These are phyloP conservation scores for Aphis craccivora DNA, from an alignment of 1,140 invertebrate species.

Conservation along the genomic window DNA sequence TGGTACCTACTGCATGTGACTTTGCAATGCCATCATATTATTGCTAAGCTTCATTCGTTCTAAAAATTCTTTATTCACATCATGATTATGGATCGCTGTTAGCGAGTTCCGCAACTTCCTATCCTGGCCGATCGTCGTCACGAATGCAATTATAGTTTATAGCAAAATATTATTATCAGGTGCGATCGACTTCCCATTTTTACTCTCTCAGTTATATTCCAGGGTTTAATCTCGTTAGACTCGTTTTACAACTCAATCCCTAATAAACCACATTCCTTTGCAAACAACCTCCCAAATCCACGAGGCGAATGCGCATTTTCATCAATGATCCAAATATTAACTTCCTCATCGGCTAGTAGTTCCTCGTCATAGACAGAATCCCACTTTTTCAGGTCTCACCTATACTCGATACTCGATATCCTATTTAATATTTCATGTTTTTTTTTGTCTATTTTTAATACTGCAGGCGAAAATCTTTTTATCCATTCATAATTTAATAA, in stretches of 20 bases:
- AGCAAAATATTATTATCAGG: neutral
- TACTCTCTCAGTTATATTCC: neutral
- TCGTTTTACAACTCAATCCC: neutral
- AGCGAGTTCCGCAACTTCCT: too few relatives aligned
- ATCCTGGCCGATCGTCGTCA: neutral
- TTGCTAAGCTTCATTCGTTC: neutral
- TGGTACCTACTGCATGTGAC: neutral
- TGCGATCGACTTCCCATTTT: neutral
- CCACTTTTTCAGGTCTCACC: neutral
- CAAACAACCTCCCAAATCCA: too few relatives aligned
- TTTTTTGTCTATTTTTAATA: too few relatives aligned
- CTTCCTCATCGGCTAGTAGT: too few relatives aligned
- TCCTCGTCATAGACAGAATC: neutral
- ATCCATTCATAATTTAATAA: neutral
- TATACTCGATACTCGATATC: neutral
- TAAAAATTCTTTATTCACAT: neutral
- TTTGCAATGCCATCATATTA: neutral
- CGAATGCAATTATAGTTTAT: neutral
- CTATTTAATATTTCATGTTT: neutral
- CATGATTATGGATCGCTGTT: neutral
- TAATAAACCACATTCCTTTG: neutral
- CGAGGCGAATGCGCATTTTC: too few relatives aligned
- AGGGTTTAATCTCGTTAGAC: neutral
- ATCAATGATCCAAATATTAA: neutral
- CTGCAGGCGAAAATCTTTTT: too few relatives aligned